phyloP scores from a whole-genome alignment of 2,113 vertebrate genomes.

The Craseonycteris thonglongyai region DNA sequence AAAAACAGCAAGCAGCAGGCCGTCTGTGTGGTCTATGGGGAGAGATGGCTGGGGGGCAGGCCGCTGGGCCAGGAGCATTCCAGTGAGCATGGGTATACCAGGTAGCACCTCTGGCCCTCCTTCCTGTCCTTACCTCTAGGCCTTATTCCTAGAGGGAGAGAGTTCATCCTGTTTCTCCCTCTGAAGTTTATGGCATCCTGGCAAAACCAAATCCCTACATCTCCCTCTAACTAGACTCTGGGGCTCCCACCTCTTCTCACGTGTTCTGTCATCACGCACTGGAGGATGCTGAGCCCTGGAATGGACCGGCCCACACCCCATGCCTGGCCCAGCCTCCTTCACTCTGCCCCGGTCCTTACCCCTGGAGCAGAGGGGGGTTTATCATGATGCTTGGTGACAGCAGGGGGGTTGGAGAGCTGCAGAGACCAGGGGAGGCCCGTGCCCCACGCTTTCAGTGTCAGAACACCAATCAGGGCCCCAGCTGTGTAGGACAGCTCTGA shows the following conservation, averaged over 20 bases:
- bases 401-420: background rate
- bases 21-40: conserved; percentile 28
- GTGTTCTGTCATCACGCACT: background rate
- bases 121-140: background rate
- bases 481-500: background rate
- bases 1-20: conserved; percentile 63
- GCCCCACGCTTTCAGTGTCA: background rate
- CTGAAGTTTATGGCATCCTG: background rate
- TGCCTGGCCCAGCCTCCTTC: background rate
- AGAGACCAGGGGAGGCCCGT: background rate
- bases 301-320: background rate
- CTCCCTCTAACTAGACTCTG: background rate
- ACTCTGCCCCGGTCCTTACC: background rate
- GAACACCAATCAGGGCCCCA: background rate
- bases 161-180: background rate
- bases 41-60: background rate
- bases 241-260: background rate
- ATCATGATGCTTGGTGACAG: background rate
- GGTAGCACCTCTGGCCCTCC: background rate
- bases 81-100: background rate
- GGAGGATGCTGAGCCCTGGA: background rate
- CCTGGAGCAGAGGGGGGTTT: background rate
- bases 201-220: background rate
- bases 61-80: background rate
- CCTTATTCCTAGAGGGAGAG: background rate